phyloP scores from a whole-genome alignment of 1,140 invertebrate genomes.

The Drosophila paulistorum region DNA sequence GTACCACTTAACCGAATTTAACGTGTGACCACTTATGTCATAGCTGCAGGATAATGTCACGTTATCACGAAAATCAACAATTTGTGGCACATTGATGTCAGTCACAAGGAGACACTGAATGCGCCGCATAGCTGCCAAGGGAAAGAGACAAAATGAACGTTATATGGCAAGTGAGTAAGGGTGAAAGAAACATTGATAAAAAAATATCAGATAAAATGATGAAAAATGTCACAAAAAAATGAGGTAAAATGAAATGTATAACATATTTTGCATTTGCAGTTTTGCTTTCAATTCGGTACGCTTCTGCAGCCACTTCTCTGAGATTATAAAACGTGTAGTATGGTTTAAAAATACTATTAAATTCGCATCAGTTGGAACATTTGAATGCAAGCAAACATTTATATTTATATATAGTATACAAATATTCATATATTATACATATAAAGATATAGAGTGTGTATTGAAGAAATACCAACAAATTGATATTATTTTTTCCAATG shows the following conservation, averaged over 20 bases:
- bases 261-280: constrained; percentile 53
- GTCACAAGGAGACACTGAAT: constrained; percentile 79
- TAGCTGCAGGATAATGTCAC: constrained; percentile 85
- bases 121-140: constrained; percentile 59
- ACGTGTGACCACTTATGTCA: constrained; percentile 85
- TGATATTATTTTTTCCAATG: background rate
- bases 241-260: constrained; percentile 20
- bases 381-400: background rate
- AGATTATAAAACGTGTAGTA: constrained; percentile 10
- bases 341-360: constrained; percentile 27
- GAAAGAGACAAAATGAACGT: constrained; percentile 4
- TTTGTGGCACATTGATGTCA: constrained; percentile 83
- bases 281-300: constrained; percentile 8
- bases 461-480: background rate
- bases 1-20: constrained; percentile 92
- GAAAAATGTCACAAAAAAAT: constrained; percentile 69
- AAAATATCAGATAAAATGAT: constrained; percentile 73
- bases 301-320: constrained; percentile 9
- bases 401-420: background rate
- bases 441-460: too few species aligned
- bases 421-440: background rate
- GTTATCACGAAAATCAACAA: constrained; percentile 84
- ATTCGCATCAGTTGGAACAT: background rate
- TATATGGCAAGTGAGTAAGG: constrained; percentile 5
- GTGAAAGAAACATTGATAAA: constrained; percentile 41